Percentiles rank a stretch among this genome's conserved stretches.
These are phyloP conservation scores for Clunio marinus DNA, from an alignment of 2,888 invertebrate species.

Conservation along the genomic window DNA sequence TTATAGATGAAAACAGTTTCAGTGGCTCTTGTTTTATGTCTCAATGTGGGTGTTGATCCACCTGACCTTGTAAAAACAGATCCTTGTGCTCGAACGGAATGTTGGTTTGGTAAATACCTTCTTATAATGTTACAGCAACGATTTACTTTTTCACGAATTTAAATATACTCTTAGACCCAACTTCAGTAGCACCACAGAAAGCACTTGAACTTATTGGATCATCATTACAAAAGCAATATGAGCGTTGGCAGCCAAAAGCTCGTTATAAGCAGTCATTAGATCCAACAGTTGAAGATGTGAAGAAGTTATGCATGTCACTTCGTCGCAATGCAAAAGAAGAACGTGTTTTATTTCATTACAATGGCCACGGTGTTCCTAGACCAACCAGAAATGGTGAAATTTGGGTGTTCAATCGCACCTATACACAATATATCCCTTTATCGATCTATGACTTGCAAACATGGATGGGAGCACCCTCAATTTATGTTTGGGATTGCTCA, in stretches of 20 bases:
- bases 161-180: constrained; percentile 62
- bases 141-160: constrained; percentile 11
- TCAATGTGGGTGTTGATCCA: constrained; percentile 99
- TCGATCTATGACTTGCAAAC: constrained; percentile 97
- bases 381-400: constrained; percentile 98
- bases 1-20: constrained; percentile 97
- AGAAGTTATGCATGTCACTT: constrained; percentile 90
- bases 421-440: constrained; percentile 98
- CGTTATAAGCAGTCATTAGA: constrained; percentile 95
- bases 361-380: constrained; percentile 98
- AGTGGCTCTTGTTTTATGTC: constrained; percentile 93
- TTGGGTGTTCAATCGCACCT: constrained; percentile 98
- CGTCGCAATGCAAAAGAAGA: constrained; percentile 97
- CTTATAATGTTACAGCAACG: constrained; percentile 42
- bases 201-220: constrained; percentile 89
- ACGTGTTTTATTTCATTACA: constrained; percentile 97
- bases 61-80: constrained; percentile 97
- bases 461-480: constrained; percentile 99
- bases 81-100: constrained; percentile 91
- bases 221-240: constrained; percentile 92
- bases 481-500: constrained; percentile 98
- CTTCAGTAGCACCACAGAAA: constrained; percentile 81
- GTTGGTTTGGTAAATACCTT: constrained; percentile 97
- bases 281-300: constrained; percentile 97
- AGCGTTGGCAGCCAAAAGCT: constrained; percentile 97